phyloP scores from a whole-genome alignment of 2,113 vertebrate genomes.

The Microcebus lehilahytsara region DNA sequence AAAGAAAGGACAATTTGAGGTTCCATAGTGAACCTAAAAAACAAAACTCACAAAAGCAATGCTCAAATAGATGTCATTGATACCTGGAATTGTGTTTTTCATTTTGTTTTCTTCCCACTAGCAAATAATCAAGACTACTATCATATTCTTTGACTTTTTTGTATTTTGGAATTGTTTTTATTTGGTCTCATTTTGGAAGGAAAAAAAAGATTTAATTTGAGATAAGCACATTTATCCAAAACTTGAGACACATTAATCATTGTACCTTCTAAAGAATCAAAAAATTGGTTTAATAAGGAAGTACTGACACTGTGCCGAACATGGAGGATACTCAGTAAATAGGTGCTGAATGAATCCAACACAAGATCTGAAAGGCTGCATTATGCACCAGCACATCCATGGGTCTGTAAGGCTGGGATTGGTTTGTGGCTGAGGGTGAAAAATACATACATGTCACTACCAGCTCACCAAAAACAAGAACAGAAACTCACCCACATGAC shows the following conservation, averaged over 20 bases:
- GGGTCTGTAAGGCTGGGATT: neutral
- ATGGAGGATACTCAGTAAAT: neutral
- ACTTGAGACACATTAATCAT: neutral
- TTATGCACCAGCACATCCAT: neutral
- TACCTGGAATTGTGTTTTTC: constrained; percentile 24
- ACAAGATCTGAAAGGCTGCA: neutral
- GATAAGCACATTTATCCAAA: neutral
- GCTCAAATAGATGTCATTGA: neutral
- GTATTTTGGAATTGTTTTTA: neutral
- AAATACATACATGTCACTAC: neutral
- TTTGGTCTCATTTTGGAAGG: constrained; percentile 18
- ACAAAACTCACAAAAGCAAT: neutral
- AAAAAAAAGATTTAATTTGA: constrained; percentile 33
- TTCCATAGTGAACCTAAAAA: neutral
- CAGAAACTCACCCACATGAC: too few species aligned
- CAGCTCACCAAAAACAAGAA: constrained; percentile 2
- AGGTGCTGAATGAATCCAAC: neutral
- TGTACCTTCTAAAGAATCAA: neutral
- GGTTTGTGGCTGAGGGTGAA: neutral
- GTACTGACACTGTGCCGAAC: neutral
- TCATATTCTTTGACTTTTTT: neutral
- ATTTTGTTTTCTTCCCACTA: neutral
- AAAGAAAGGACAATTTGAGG: neutral
- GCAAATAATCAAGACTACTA: neutral
- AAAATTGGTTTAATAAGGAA: neutral